Percentiles rank a stretch among this genome's conserved stretches.
These are phyloP conservation scores for Sitophilus oryzae DNA, from an alignment of 1,140 invertebrate genomes.

Conservation along the genomic window DNA sequence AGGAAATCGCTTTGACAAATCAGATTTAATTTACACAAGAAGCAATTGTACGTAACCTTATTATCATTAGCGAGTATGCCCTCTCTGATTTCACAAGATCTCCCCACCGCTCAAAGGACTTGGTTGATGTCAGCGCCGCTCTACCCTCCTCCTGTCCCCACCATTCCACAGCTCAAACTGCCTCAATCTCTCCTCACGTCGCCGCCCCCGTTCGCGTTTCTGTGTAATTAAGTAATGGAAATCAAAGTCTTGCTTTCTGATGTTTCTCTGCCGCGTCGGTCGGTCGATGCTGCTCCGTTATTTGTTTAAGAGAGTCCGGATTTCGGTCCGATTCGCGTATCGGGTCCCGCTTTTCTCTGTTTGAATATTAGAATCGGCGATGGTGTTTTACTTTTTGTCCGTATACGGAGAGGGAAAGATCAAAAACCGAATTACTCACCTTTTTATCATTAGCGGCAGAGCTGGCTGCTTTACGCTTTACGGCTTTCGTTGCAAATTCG, in stretches of 20 bases:
- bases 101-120: slow-evolving; percentile 33
- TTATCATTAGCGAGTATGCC: slow-evolving; percentile 39
- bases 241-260: slow-evolving; percentile 42
- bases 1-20: slow-evolving; percentile 13
- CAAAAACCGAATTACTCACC: slow-evolving; percentile 15
- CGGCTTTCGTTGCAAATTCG: not conserved
- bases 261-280: too few species aligned
- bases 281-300: too few species aligned
- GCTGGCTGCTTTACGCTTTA: not conserved
- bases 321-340: slow-evolving; percentile 31
- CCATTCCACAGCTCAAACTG: too few species aligned
- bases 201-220: slow-evolving; percentile 24
- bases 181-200: slow-evolving; percentile 20
- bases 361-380: slow-evolving; percentile 27
- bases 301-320: slow-evolving; percentile 34
- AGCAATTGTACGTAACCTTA: slow-evolving; percentile 42
- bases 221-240: slow-evolving; percentile 43
- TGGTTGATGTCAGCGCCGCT: slow-evolving; percentile 27
- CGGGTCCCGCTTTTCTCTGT: slow-evolving; percentile 20
- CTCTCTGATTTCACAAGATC: slow-evolving; percentile 25
- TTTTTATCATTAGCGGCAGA: slow-evolving; percentile 13
- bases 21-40: slow-evolving; percentile 37
- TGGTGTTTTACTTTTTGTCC: slow-evolving; percentile 18
- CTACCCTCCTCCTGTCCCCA: too few species aligned
- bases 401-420: not conserved